Percentiles rank a stretch among this genome's conserved stretches.
phyloP scores from a whole-genome alignment of 2,888 invertebrate species.

The Scrobipalpa atriplicella region DNA sequence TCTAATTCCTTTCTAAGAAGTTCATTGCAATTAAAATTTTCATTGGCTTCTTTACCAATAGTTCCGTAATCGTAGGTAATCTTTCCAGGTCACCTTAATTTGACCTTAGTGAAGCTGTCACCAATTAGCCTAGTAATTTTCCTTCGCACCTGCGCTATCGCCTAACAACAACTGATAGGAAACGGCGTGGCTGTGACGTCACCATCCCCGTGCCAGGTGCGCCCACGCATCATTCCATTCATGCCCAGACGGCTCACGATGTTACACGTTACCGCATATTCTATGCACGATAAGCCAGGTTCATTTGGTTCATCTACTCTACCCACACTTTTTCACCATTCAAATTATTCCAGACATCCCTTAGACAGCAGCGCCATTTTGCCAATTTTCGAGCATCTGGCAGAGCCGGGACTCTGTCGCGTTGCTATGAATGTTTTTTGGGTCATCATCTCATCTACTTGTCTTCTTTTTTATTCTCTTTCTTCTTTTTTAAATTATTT shows the following conservation, averaged over 20 bases:
- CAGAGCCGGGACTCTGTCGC: too few species aligned
- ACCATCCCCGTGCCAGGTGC: constrained; percentile 13
- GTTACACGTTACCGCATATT: neutral
- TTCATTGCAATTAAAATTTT: neutral
- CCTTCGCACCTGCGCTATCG: neutral
- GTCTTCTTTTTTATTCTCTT: too few species aligned
- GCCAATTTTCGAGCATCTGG: too few species aligned
- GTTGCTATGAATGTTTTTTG: too few species aligned
- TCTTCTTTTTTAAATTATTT: too few species aligned
- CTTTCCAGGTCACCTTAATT: neutral
- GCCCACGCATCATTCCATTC: constrained; percentile 26
- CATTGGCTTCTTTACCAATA: too few species aligned
- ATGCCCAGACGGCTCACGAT: constrained; percentile 20
- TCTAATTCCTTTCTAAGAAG: neutral
- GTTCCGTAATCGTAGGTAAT: neutral
- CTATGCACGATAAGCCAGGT: neutral
- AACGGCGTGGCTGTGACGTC: constrained; percentile 19
- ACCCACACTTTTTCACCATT: neutral
- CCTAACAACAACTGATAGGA: constrained; percentile 17
- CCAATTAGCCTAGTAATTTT: constrained; percentile 7
- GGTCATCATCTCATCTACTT: too few species aligned
- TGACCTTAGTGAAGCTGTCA: neutral
- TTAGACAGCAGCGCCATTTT: too few species aligned
- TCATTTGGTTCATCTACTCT: neutral
- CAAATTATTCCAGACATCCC: neutral